Percentiles rank a stretch among this genome's conserved stretches.
These are phyloP conservation scores for Saimiri boliviensis DNA, from an alignment of 2,113 vertebrate species.

Conservation along the genomic window DNA sequence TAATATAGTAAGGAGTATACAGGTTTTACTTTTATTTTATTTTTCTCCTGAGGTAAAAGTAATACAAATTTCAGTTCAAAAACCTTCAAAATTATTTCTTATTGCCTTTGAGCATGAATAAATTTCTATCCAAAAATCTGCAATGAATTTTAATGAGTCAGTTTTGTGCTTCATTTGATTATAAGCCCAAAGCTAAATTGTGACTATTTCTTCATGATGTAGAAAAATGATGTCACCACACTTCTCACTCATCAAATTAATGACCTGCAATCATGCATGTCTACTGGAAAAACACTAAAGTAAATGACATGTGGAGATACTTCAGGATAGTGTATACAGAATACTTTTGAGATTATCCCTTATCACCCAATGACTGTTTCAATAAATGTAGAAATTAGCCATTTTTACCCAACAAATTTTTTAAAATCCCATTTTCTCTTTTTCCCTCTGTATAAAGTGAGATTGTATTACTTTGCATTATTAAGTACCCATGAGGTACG, in stretches of 20 bases:
- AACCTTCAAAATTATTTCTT: slow-evolving; percentile 37
- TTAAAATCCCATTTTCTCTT: neutral
- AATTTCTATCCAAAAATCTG: slow-evolving; percentile 38
- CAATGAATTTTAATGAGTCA: slow-evolving; percentile 59
- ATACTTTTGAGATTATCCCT: neutral
- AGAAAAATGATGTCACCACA: slow-evolving; percentile 54
- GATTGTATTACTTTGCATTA: slow-evolving; percentile 12
- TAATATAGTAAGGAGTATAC: neutral
- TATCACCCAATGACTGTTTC: neutral
- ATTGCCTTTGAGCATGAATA: slow-evolving; percentile 54
- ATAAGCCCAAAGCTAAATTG: slow-evolving; percentile 55
- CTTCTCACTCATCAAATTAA: slow-evolving; percentile 51
- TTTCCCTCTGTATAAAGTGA: neutral
- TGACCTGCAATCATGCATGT: slow-evolving; percentile 45
- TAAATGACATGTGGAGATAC: slow-evolving; percentile 16
- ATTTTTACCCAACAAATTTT: neutral
- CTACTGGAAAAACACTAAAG: slow-evolving; percentile 14
- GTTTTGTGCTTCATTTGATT: slow-evolving; percentile 66
- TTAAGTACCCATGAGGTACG: neutral
- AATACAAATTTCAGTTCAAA: slow-evolving; percentile 51
- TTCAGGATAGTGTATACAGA: neutral
- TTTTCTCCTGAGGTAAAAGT: slow-evolving; percentile 16
- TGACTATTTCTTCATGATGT: slow-evolving; percentile 45
- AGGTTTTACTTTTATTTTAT: neutral
- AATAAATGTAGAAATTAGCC: slow-evolving; percentile 10